Base-by-base conservation (phyloP, 2,888 invertebrate species). In the Parnassius glacialis region DNA sequence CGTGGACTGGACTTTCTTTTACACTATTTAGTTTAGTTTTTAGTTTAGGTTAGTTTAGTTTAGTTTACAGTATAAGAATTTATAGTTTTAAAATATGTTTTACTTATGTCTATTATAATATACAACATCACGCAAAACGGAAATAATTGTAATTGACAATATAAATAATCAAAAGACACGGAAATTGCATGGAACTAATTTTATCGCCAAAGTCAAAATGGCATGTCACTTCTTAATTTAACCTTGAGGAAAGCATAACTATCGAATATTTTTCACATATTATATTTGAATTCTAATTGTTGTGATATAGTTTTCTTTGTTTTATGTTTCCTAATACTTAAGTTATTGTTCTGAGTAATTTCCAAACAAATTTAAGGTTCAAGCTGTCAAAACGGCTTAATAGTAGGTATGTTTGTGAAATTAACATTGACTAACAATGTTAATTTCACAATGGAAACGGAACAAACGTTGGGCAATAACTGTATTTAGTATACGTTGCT, bases 131-230 rank as follows among this genome's bases (percentile, higher is more conserved):
- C 48, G 59, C 47, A 43, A 42, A 59, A 25, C 10, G 2, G n/a
- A 34, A 34, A 34, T 7, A 5, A 34, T 34, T 34, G 34, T 34
- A 34, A 34, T 34, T 34, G 34, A 34, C 34, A 34, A 34, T 34
- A 34, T 7, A 34, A 3, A 7, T 20, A 59, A 59, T 53, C 16
- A 59, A 43, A 43, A n/a, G n/a, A 52, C 41, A 25, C 41, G n/a
- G n/a, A 41, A 59, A 45, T 34, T 34, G 41, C 12, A 41, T 47
- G 54, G 59, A 54, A 54, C 54, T 50, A 60, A 53, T 20, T 56
- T 34, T 34, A 16, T 51, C 56, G 45, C 34, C 52, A 52, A 57
- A 57, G 56, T 56, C 52, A 52, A 45, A 57, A 52, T 61, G 12
- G n/a, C 45, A 53, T 53, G 20, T 25, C 25, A 13, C 1, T 10